Percentiles rank a stretch among this genome's conserved stretches.
Conservation (phyloP, 2,888 invertebrate genomes). For the Parnassius smintheus region DNA sequence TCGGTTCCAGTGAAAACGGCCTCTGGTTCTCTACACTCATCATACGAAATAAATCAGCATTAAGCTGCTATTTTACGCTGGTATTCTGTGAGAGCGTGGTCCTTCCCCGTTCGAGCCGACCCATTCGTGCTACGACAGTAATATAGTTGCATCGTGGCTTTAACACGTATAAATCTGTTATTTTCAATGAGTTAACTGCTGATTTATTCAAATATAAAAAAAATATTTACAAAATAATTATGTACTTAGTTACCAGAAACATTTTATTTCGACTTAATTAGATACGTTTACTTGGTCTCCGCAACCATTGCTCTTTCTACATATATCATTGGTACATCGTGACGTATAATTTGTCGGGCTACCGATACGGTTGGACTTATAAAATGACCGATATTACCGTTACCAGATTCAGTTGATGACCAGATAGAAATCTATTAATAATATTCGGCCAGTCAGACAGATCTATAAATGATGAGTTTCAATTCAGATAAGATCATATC, state of each 20-base stretch:
- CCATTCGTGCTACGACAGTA: no score
- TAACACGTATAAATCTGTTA: no score
- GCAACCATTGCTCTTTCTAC: conserved; percentile 12
- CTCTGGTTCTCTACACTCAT: no score
- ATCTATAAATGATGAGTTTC: conserved; percentile 81
- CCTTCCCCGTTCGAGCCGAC: no score
- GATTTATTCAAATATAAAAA: no score
- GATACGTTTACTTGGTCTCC: not conserved
- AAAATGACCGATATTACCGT: conserved; percentile 70
- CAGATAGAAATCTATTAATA: conserved; percentile 79
- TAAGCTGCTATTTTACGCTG: no score
- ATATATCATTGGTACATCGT: conserved; percentile 28
- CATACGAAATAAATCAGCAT: no score
- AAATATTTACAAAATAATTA: no score
- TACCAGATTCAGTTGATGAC: conserved; percentile 75
- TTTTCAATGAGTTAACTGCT: no score
- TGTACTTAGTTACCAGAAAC: not conserved
- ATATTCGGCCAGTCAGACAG: conserved; percentile 73
- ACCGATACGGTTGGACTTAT: conserved; percentile 61
- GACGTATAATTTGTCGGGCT: conserved; percentile 67
- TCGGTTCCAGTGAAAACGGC: no score
- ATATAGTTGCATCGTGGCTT: no score
- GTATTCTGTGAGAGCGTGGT: no score
- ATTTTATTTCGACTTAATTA: not conserved
- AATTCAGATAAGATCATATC: conserved; percentile 78